These are phyloP conservation scores for Tympanoctomys barrerae DNA, from an alignment of 2,797 vertebrate species.

Conservation along the genomic window DNA sequence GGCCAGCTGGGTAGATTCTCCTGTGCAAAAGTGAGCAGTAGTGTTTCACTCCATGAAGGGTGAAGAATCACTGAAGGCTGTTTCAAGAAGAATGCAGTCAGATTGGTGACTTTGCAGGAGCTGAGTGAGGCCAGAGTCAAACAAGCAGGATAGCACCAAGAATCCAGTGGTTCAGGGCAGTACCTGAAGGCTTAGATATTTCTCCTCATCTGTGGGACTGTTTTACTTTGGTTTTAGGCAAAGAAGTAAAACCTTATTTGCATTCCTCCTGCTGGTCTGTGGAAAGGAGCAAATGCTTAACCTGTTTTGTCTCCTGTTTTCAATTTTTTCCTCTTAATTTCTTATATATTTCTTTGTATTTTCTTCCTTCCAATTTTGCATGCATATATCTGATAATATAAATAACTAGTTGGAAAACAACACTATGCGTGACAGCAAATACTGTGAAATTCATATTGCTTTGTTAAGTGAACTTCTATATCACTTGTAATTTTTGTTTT, in stretches of 20 bases:
- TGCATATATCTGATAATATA: no score
- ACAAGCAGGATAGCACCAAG: not conserved
- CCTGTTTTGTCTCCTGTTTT: no score
- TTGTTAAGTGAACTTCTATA: no score
- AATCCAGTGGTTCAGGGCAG: not conserved
- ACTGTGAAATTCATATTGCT: no score
- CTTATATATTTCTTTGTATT: no score
- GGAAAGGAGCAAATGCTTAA: no score
- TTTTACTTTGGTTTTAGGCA: not conserved
- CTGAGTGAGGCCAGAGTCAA: not conserved
- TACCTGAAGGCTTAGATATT: not conserved
- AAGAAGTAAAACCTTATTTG: constrained; percentile 1
- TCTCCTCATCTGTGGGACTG: not conserved
- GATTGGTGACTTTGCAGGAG: not conserved
- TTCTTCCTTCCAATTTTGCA: no score
- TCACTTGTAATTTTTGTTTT: no score
- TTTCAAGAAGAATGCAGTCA: not conserved
- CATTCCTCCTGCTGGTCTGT: not conserved
- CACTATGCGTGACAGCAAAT: no score
- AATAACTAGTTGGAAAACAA: no score
- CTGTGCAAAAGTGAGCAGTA: not conserved
- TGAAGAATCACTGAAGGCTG: not conserved
- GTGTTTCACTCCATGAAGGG: not conserved
- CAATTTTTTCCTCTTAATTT: no score
- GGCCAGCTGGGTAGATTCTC: not conserved